phyloP scores from a whole-genome alignment of 2,113 vertebrate genomes.

The Anarhynchus alexandrinus region DNA sequence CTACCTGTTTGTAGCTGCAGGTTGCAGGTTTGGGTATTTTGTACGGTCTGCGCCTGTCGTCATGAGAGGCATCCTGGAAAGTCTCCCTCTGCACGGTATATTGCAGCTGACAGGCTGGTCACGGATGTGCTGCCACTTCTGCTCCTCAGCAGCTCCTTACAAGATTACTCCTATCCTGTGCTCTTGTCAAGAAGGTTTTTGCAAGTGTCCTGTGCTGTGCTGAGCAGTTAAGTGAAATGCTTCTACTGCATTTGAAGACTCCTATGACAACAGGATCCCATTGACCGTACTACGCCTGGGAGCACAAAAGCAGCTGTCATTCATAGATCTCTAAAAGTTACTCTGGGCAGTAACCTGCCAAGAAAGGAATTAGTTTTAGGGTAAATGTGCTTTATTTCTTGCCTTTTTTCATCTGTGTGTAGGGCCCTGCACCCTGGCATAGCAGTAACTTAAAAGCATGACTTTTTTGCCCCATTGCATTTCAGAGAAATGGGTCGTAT shows the following conservation, averaged over 20 bases:
- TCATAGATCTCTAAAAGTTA: not conserved
- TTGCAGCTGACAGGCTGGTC: not conserved
- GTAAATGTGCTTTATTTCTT: not conserved
- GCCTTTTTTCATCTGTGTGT: not conserved
- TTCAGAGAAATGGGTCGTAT: not conserved
- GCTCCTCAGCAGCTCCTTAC: not conserved
- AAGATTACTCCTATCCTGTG: not conserved
- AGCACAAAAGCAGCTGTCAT: not conserved
- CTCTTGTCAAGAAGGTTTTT: not conserved
- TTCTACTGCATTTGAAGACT: not conserved
- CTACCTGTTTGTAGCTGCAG: not conserved
- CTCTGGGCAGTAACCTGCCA: not conserved
- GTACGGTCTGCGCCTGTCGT: accelerated
- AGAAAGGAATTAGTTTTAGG: not conserved
- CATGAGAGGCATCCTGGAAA: not conserved
- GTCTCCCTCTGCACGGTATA: not conserved
- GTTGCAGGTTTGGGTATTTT: not conserved
- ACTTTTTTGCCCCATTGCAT: not conserved
- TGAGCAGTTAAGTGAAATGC: not conserved
- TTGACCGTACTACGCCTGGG: not conserved
- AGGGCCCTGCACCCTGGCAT: not conserved
- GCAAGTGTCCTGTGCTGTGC: not conserved
- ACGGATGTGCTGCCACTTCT: not conserved
- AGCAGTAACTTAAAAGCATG: not conserved
- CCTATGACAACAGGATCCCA: not conserved